Percentiles rank a stretch among this genome's conserved stretches.
Evolutionary conservation across 1,140 invertebrate species (phyloP).

Genomic region (Zaprionus taronus): DNA sequence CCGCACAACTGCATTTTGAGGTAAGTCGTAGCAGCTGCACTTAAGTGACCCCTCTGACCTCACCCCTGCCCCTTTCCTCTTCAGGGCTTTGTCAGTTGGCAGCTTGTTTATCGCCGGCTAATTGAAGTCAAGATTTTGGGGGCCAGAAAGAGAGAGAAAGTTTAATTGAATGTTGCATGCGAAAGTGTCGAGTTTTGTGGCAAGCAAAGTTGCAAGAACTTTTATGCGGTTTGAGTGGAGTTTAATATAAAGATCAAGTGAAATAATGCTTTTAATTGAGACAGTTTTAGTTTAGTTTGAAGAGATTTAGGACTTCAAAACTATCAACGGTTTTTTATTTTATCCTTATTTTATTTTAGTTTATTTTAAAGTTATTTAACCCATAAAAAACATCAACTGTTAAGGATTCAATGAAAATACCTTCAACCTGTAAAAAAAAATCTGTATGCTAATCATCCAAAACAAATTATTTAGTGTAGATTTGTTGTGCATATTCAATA

Average conservation of each 20-base stretch:
- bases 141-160: conserved; percentile 33
- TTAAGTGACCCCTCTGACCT: conserved; percentile 11
- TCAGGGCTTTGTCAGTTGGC: conserved; percentile 17
- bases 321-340: too few relatives aligned
- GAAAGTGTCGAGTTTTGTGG: conserved; percentile 14
- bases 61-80: background rate
- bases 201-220: conserved; percentile 24
- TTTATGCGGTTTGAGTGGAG: background rate
- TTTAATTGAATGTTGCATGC: conserved; percentile 69
- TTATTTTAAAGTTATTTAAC: too few relatives aligned
- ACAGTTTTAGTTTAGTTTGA: background rate
- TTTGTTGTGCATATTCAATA: too few relatives aligned
- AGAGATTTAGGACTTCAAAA: too few relatives aligned
- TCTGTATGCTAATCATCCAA: too few relatives aligned
- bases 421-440: too few relatives aligned
- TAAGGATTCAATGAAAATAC: too few relatives aligned
- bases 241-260: background rate
- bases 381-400: too few relatives aligned
- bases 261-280: background rate
- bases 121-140: conserved; percentile 59
- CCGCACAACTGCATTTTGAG: conserved; percentile 55
- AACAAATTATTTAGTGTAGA: too few relatives aligned
- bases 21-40: conserved; percentile 49
- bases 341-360: background rate
- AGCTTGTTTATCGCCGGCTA: conserved; percentile 72